These are phyloP conservation scores for Noctua janthe DNA, from an alignment of 2,888 invertebrate genomes.

Conservation along the genomic window DNA sequence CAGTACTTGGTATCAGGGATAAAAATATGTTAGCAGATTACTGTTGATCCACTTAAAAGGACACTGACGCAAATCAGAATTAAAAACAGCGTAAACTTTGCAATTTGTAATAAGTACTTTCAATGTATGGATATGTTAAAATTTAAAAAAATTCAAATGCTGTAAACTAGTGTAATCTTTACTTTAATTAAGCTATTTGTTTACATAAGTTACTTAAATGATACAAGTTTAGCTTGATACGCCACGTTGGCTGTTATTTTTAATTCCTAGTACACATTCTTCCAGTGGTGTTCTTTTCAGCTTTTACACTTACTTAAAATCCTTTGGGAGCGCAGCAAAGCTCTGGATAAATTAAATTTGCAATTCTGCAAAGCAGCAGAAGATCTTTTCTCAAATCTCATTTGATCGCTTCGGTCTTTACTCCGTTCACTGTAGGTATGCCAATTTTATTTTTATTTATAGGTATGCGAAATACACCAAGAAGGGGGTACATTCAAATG, in stretches of 20 bases:
- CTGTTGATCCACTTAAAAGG: too few relatives aligned
- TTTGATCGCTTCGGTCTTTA: slow-evolving; percentile 69
- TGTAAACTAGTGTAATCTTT: too few relatives aligned
- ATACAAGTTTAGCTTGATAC: slow-evolving; percentile 7
- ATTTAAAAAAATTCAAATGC: too few relatives aligned
- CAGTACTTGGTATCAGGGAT: too few relatives aligned
- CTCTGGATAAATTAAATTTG: slow-evolving; percentile 74
- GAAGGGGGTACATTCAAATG: not conserved
- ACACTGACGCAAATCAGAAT: too few relatives aligned
- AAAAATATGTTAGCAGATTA: too few relatives aligned
- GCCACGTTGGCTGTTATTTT: slow-evolving; percentile 18
- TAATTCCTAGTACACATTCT: slow-evolving; percentile 58
- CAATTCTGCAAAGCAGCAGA: slow-evolving; percentile 71
- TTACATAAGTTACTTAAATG: not conserved
- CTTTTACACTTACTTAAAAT: slow-evolving; percentile 70
- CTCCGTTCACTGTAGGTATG: slow-evolving; percentile 37
- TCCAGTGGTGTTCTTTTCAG: slow-evolving; percentile 58
- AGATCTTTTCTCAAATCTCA: slow-evolving; percentile 73
- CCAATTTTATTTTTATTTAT: slow-evolving; percentile 12
- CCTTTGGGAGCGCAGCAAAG: slow-evolving; percentile 66
- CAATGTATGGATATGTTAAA: too few relatives aligned
- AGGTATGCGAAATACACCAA: not conserved
- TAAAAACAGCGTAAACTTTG: too few relatives aligned
- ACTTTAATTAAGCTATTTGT: too few relatives aligned
- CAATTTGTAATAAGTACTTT: too few relatives aligned